Conservation (phyloP, 1,140 invertebrate genomes). For the Batillaria attramentaria region DNA sequence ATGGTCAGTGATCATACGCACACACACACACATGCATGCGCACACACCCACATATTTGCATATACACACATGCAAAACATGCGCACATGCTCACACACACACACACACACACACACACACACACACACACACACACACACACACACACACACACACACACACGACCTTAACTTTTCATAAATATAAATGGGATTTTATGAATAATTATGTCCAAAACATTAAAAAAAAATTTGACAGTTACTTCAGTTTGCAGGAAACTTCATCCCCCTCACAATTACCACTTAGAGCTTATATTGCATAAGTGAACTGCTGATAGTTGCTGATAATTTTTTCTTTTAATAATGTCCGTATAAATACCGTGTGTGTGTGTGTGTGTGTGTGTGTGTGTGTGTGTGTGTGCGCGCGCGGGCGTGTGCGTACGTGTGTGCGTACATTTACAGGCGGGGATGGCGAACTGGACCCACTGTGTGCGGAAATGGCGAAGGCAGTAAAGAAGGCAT, state of each 20-base stretch:
- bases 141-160: conserved; percentile 9
- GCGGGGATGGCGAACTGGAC: conserved; percentile 58
- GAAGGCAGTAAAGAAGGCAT: conserved; percentile 49
- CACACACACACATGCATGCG: neutral
- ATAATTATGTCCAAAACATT: no score
- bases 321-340: no score
- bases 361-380: neutral
- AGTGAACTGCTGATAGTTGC: no score
- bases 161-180: no score
- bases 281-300: no score
- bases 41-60: neutral
- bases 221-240: no score
- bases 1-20: conserved; percentile 48
- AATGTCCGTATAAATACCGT: neutral
- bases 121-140: conserved; percentile 19
- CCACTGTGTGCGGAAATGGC: conserved; percentile 44
- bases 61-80: conserved; percentile 7
- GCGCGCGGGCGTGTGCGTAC: neutral
- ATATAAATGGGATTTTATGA: no score
- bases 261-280: no score
- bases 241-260: no score
- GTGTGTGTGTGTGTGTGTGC: neutral
- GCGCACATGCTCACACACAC: conserved; percentile 24
- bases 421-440: conserved; percentile 30
- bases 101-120: conserved; percentile 29